Evolutionary conservation across 2,888 invertebrate species (phyloP), one percentile per base, ranked within the genome.

Genomic region (Junonia oenone): DNA sequence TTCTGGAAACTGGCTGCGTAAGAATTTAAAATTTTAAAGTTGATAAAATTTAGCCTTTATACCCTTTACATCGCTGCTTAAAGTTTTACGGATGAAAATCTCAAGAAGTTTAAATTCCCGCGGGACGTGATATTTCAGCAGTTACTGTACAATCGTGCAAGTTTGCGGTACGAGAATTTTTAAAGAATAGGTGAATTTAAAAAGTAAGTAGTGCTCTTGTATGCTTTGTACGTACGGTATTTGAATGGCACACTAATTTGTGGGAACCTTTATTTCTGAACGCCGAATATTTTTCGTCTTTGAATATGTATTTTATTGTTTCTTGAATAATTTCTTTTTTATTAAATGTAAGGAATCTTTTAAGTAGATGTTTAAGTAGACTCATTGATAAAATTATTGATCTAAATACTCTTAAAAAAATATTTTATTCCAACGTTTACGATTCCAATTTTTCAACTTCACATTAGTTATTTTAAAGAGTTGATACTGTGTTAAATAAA

Each of bases 1-100:
- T 40, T 40, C 17, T 35, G 27, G 9, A 22, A 49, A 37, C 29
- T 46, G 14, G 49, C 38, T 49, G 56, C 29, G 45, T 46, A 56
- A 46, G 58, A 55, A 55, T 54, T 56, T 62, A 17, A 58, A 56
- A 57, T 59, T 58, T 57, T 31, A 61, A 57, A 62, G 58, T 63
- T 62, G 62, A 63, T 63, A 62, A 62, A 62, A 59, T 63, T 62
- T 59, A 53, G 54, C 59, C 58, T 62, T 58, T 63, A 62, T 62
- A 56, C 52, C 59, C 62, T 52, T 55, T 51, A 62, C 62, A 56
- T 58, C 54, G 59, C 59, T 50, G 62, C 59, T 63, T 63, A 53
- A 63, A 63, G 62, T 63, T 63, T 59, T 47, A 59, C 63, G 63
- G 58, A 59, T 62, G 58, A 59, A 59, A 63, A 62, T 62, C 62